phyloP scores from a whole-genome alignment of 2,113 vertebrate genomes.

The Oxyruncus cristatus region DNA sequence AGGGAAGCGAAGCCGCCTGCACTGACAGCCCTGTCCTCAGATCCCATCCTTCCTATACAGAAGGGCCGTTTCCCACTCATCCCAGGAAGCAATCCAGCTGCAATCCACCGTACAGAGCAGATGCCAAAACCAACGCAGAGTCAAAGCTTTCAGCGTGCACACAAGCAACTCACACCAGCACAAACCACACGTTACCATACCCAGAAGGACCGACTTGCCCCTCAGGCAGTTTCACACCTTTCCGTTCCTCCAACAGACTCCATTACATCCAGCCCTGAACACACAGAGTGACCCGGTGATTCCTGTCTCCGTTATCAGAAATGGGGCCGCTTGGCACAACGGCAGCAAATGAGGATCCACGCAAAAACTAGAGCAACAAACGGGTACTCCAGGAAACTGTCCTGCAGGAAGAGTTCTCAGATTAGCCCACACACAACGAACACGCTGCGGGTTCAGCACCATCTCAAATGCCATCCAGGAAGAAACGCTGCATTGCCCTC shows the following conservation, averaged over 20 bases:
- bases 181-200: background rate
- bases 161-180: background rate
- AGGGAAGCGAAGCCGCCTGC: background rate
- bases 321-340: background rate
- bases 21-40: background rate
- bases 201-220: background rate
- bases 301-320: background rate
- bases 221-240: background rate
- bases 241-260: background rate
- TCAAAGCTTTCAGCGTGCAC: background rate
- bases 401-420: slow-evolving; percentile 13
- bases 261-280: background rate
- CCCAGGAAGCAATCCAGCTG: background rate
- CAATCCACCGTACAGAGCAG: background rate
- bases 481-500: background rate
- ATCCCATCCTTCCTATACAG: background rate
- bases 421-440: background rate
- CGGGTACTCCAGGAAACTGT: background rate
- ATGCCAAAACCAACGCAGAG: background rate
- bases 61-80: background rate
- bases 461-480: background rate
- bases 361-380: background rate
- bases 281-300: background rate
- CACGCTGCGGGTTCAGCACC: background rate
- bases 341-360: background rate